Base-by-base conservation (phyloP, 2,797 vertebrate species). In the Leptatherina wallacei region DNA sequence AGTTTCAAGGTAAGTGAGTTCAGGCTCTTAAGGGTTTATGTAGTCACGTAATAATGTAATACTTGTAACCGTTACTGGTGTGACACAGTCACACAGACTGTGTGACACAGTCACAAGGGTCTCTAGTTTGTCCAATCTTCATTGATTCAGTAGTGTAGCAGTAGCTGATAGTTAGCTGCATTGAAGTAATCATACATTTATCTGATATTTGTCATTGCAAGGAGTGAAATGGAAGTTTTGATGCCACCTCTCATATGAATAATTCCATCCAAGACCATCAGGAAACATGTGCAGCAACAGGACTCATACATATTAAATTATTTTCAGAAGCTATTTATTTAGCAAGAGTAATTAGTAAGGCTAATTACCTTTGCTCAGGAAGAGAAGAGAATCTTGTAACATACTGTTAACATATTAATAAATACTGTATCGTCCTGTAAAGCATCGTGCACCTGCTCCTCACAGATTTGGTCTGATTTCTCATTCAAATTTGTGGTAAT, bases 21-120 rank as follows among this genome's bases (percentile, higher is more conserved):
- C n/a, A 51, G 47, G 47, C n/a, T 51, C 47, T 51, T 51, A n/a
- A 51, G n/a, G 47, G n/a, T 51, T 51, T 51, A 12, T 22, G n/a
- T 22, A 51, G n/a, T n/a, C 44, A 18, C n/a, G 44, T 47, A 47
- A 47, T 47, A n/a, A 47, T n/a, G 20, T n/a, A 9, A 47, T n/a
- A 1, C 20, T 20, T n/a, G 9, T 47, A 7, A n/a, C 44, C 10
- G 44, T 47, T 7, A 8, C 44, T 47, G 20, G 44, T 47, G 44
- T 47, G 44, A 32, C 4, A 27, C 4, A 27, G 24, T 27, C 24
- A 27, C 24, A 27, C 24, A 27, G 24, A 27, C 1, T 27, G 24
- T 27, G 24, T 27, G 24, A n/a, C n/a, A 27, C 24, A 27, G 24
- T 27, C 24, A 27, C 24, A 27, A 27, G 1, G 47, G 47, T 51